phyloP scores from a whole-genome alignment of 53 echinoderm and acorn worm genomes.

The Mesocentrotus franciscanus region DNA sequence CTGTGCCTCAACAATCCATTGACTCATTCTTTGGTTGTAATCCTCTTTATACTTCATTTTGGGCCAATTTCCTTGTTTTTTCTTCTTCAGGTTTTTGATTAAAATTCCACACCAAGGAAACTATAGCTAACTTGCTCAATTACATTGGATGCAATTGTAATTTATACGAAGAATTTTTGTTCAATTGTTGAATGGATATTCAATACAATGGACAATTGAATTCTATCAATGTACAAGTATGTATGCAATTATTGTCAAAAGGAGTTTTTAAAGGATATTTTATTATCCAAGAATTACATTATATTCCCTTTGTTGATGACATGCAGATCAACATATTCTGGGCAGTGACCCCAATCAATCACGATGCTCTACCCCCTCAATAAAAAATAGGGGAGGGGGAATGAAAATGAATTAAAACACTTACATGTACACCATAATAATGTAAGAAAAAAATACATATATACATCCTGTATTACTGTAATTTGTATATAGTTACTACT shows the following conservation, averaged over 20 bases:
- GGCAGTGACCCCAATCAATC: too few species aligned
- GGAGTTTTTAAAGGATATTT: neutral
- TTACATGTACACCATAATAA: too few species aligned
- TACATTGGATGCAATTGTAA: neutral
- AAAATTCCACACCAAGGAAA: slow-evolving; percentile 14
- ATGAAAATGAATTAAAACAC: neutral
- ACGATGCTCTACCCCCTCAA: neutral
- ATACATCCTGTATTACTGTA: too few species aligned
- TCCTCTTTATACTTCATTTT: neutral
- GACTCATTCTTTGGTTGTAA: neutral
- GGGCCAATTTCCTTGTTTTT: slow-evolving; percentile 27
- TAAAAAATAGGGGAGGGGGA: neutral
- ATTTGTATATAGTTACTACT: too few species aligned
- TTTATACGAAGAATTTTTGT: neutral
- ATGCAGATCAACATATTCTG: too few species aligned
- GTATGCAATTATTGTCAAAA: neutral
- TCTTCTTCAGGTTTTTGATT: neutral
- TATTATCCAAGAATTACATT: too few species aligned
- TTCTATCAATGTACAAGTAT: neutral
- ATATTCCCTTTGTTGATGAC: too few species aligned
- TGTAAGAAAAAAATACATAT: too few species aligned
- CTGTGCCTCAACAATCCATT: neutral
- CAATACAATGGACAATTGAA: neutral
- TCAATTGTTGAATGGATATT: neutral
- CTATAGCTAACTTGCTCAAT: neutral